Base-by-base conservation (phyloP, 2,113 vertebrate genomes). In the Corydoras maculifer region DNA sequence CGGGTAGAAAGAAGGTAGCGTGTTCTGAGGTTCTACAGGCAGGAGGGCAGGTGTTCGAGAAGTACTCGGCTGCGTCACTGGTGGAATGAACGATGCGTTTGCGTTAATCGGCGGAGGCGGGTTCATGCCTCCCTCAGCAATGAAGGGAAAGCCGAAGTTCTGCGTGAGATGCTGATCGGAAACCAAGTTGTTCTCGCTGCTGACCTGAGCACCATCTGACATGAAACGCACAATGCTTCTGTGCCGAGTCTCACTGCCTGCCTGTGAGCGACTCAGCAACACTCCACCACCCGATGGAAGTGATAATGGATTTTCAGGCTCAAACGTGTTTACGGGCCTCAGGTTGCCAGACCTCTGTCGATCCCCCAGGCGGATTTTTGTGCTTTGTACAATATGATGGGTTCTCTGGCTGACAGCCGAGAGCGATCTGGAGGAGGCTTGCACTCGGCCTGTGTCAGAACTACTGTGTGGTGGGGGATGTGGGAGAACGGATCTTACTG, bases 131-230 rank as follows among this genome's bases (percentile, higher is more conserved):
- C 93, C 91, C 31, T 99, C 95, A 0, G 94, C 91, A 75, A 99
- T 98, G 80, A 98, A 98, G 54, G 96, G 86, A 79, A 99, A 99
- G 61, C 94, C 91, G 83, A 99, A 99, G 81, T 98, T 98, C 81
- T 99, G 97, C 12, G 94, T 85, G 0, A 99, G 84, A 0, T 98
- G 96, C 75, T 98, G 97, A 70, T 99, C 96, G 15, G 94, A 84
- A 49, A 90, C 85, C 0, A 91, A 51, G 7, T 93, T 95, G 70
- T 96, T 94, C 49, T 98, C 97, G 0, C 89, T 86, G 9, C 93
- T 85, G 53, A 94, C 91, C 81, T 96, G 97, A 65, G 90, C 82
- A n/a, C 89, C 84, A 4, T 99, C 97, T 0, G 94, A 78, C 95
- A 96, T 97, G 63, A 99, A 98, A 65, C 95, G 93, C 49, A 97